phyloP scores from a whole-genome alignment of 2,797 vertebrate genomes.

The Pipistrellus pipistrellus region DNA sequence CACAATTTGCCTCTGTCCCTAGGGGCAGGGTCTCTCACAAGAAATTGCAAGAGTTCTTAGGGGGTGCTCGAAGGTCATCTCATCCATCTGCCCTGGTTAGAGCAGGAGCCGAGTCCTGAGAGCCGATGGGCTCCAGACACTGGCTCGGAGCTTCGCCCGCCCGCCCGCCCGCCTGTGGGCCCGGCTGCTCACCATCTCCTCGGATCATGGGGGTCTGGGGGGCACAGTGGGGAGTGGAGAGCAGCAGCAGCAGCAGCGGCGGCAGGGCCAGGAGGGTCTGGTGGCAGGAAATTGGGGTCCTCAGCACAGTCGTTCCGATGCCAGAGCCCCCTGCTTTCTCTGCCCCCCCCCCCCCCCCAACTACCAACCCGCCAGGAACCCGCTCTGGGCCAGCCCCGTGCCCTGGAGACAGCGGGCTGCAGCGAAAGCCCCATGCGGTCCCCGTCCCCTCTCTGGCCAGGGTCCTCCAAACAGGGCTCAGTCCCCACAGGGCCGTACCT shows the following conservation, averaged over 20 bases:
- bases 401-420: not conserved
- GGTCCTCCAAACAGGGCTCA: not conserved
- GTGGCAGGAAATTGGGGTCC: not conserved
- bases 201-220: constrained; percentile 73
- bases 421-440: not conserved
- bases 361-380: not conserved
- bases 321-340: no score
- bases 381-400: not conserved
- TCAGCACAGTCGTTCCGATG: not conserved
- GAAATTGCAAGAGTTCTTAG: not conserved
- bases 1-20: not conserved
- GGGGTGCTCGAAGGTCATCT: not conserved
- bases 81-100: not conserved
- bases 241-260: constrained; percentile 73
- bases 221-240: constrained; percentile 40
- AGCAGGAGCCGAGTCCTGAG: not conserved
- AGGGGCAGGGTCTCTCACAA: not conserved
- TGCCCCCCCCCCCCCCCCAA: no score
- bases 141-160: not conserved
- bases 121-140: not conserved
- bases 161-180: not conserved
- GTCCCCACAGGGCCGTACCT: constrained; percentile 72
- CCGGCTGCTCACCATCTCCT: constrained; percentile 80
- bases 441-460: not conserved
- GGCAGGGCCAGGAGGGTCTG: constrained; percentile 70